Percentiles rank a stretch among this genome's conserved stretches.
phyloP scores from a whole-genome alignment of 2,888 invertebrate species.

The Xanthostigma xanthostigma region DNA sequence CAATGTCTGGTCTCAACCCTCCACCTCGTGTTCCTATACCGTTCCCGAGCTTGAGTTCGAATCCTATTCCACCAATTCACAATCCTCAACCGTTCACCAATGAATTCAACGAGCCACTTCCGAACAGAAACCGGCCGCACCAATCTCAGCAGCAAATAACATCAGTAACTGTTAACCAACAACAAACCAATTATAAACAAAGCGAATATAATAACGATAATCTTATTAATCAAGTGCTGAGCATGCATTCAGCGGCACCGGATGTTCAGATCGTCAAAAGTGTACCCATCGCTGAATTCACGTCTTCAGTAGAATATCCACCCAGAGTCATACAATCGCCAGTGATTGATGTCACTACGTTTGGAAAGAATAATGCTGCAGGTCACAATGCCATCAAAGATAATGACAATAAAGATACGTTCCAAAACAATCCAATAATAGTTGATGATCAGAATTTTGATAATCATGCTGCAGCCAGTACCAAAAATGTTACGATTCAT shows the following conservation, averaged over 20 bases:
- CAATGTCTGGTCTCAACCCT: constrained; percentile 1
- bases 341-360: constrained; percentile 40
- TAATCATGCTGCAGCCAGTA: constrained; percentile 33
- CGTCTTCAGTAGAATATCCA: constrained; percentile 57
- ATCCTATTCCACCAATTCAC: constrained; percentile 45
- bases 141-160: constrained; percentile 6
- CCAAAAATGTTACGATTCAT: constrained; percentile 17
- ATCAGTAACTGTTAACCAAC: constrained; percentile 5
- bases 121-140: neutral
- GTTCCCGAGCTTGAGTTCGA: constrained; percentile 46
- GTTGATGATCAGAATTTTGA: constrained; percentile 27
- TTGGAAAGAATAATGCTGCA: constrained; percentile 12
- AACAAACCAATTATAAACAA: neutral
- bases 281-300: constrained; percentile 49
- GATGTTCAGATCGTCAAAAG: constrained; percentile 45
- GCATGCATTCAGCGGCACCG: constrained; percentile 11
- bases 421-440: constrained; percentile 25
- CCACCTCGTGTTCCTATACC: constrained; percentile 31
- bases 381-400: constrained; percentile 8
- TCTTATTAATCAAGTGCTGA: no score
- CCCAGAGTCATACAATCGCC: constrained; percentile 55
- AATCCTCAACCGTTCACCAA: constrained; percentile 39
- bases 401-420: constrained; percentile 11
- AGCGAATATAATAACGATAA: no score
- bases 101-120: constrained; percentile 5